Evolutionary conservation across 2,888 invertebrate genomes (phyloP).

Genomic region (Carpatolechia fugitivella): DNA sequence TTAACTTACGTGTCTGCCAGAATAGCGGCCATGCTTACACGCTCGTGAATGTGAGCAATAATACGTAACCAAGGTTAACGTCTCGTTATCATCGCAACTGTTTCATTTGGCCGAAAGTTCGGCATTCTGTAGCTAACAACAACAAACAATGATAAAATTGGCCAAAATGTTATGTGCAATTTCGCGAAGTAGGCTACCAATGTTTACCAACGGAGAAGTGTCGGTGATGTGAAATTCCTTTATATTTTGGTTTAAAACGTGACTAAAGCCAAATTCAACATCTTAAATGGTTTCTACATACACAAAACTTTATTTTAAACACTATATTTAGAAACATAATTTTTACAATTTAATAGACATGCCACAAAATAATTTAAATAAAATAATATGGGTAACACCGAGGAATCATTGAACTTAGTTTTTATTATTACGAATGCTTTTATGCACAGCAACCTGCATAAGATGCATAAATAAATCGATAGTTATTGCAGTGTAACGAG

Average conservation of each 20-base stretch:
- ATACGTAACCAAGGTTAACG: slow-evolving; percentile 34
- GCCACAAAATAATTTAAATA: too few relatives aligned
- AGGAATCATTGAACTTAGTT: slow-evolving; percentile 18
- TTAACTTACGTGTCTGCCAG: not conserved
- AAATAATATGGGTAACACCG: not conserved
- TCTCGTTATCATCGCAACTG: slow-evolving; percentile 35
- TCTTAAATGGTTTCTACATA: too few relatives aligned
- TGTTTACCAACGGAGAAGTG: too few relatives aligned
- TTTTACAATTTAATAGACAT: too few relatives aligned
- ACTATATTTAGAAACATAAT: too few relatives aligned
- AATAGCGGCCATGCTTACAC: not conserved
- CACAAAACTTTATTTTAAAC: too few relatives aligned
- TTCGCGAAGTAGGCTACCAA: too few relatives aligned
- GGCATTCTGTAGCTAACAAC: slow-evolving; percentile 1
- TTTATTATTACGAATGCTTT: not conserved
- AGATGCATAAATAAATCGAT: slow-evolving; percentile 14
- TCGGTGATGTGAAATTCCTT: too few relatives aligned
- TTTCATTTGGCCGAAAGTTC: slow-evolving; percentile 30
- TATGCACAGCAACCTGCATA: slow-evolving; percentile 18
- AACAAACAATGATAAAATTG: not conserved
- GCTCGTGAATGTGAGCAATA: slow-evolving; percentile 6
- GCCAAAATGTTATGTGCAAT: not conserved
- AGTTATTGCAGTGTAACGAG: slow-evolving; percentile 13
- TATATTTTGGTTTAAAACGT: too few relatives aligned
- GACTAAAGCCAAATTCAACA: too few relatives aligned